phyloP scores from a whole-genome alignment of 2,113 vertebrate genomes.

The Crotophaga sulcirostris region DNA sequence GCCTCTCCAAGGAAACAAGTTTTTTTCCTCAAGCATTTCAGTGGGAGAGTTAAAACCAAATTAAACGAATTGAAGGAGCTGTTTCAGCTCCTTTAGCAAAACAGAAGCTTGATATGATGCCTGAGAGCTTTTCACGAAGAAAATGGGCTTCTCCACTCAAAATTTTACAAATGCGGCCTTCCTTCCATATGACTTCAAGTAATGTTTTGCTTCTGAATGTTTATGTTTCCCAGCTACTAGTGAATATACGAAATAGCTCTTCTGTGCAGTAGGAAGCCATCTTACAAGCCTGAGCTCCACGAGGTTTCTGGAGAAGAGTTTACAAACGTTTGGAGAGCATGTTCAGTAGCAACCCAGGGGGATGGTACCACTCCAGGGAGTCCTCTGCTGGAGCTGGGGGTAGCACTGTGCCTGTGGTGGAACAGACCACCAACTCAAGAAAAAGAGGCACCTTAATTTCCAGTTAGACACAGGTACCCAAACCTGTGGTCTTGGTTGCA shows the following conservation, averaged over 20 bases:
- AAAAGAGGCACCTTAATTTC: background rate
- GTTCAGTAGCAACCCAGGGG: background rate
- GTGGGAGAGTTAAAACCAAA: conserved; percentile 58
- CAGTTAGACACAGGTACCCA: background rate
- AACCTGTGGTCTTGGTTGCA: background rate
- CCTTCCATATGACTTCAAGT: background rate
- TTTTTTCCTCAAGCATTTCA: background rate
- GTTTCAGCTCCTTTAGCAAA: conserved; percentile 32
- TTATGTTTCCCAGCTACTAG: background rate
- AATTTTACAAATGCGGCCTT: conserved; percentile 16
- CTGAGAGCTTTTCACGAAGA: conserved; percentile 12
- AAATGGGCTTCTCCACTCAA: conserved; percentile 23
- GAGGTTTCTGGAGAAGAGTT: background rate
- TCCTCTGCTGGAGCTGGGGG: background rate
- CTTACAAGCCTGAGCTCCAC: background rate
- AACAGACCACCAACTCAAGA: rapidly evolving
- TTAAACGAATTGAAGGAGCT: background rate
- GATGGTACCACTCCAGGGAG: background rate
- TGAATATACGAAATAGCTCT: background rate
- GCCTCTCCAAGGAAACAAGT: background rate
- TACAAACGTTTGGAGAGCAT: background rate
- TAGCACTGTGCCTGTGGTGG: background rate
- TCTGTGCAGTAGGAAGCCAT: background rate
- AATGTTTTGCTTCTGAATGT: conserved; percentile 3
- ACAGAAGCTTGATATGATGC: background rate